phyloP scores from a whole-genome alignment of 2,797 vertebrate species.

The Chaetophractus vellerosus region DNA sequence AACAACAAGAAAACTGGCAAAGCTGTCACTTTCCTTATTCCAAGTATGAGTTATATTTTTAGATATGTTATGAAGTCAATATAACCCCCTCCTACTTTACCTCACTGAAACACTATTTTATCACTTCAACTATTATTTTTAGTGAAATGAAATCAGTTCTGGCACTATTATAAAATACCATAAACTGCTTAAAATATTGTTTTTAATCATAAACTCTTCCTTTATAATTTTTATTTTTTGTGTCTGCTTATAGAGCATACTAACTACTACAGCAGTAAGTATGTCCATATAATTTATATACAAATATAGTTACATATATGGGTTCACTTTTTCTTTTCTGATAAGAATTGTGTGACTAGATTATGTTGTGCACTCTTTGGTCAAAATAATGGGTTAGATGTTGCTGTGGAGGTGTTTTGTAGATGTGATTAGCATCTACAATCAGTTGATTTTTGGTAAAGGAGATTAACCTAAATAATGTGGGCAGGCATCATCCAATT shows the following conservation, averaged over 20 bases:
- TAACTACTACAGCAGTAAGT: not conserved
- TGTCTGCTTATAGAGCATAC: not conserved
- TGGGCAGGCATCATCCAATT: no score
- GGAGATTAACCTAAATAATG: no score
- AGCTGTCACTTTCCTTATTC: not conserved
- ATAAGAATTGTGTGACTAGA: no score
- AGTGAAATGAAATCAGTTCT: not conserved
- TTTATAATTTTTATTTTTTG: constrained; percentile 9
- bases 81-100: not conserved
- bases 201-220: constrained; percentile 14
- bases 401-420: no score
- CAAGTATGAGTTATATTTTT: not conserved
- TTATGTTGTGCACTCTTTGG: no score
- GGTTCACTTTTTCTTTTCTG: not conserved
- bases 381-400: no score
- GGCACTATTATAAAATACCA: not conserved
- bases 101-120: not conserved
- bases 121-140: not conserved
- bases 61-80: not conserved
- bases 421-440: no score
- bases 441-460: no score
- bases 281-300: not conserved
- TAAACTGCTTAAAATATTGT: not conserved
- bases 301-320: not conserved
- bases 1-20: not conserved